Conservation (phyloP, 2,113 vertebrate genomes). For the Nothoprocta pentlandii region DNA sequence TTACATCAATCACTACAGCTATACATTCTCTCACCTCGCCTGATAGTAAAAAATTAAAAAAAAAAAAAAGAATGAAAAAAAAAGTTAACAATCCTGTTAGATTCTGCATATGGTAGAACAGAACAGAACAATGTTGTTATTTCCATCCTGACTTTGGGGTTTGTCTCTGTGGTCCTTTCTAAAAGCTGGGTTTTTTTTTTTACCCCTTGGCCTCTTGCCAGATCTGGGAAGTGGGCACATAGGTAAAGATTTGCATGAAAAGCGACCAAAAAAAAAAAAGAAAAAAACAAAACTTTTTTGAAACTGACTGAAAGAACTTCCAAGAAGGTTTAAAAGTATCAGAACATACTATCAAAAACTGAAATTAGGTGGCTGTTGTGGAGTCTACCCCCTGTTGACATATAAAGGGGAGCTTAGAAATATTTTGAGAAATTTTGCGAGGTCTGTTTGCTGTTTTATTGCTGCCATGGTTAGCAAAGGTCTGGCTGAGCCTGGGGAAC, state of each 20-base stretch:
- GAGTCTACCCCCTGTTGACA: not conserved
- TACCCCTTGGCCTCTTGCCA: not conserved
- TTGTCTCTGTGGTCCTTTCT: not conserved
- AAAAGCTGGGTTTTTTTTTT: not conserved
- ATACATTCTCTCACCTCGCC: not conserved
- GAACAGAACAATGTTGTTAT: not conserved
- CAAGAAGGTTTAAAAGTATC: not conserved
- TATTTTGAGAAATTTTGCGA: not conserved
- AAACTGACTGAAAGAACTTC: not conserved
- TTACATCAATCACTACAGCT: not conserved
- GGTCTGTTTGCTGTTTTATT: not conserved
- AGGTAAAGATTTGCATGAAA: not conserved
- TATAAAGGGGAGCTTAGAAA: not conserved
- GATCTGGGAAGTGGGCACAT: not conserved
- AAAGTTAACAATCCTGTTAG: not conserved
- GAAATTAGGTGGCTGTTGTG: not conserved
- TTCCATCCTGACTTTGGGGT: not conserved
- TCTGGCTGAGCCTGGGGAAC: not conserved
- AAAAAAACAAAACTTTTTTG: not conserved
- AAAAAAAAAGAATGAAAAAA: not conserved
- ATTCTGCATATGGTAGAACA: constrained; percentile 1
- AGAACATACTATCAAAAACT: not conserved
- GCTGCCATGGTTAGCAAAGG: not conserved
- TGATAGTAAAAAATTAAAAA: not conserved
- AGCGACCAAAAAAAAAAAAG: not conserved